phyloP scores from a whole-genome alignment of 2,888 invertebrate species.

The Escarpia spicata region DNA sequence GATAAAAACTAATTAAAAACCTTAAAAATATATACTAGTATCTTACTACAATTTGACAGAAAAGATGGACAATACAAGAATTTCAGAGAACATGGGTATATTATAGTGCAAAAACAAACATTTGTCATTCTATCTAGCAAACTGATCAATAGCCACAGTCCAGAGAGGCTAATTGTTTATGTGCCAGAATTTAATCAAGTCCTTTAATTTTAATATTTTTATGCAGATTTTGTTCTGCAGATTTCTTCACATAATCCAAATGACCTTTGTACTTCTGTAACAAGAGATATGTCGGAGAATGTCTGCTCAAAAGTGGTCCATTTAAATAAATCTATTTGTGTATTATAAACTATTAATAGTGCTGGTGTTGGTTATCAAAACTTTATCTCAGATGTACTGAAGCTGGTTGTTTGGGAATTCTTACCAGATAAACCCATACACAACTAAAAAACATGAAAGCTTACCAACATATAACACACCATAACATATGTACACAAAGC shows the following conservation, averaged over 20 bases:
- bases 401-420: no score
- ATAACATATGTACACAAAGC: background rate
- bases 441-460: background rate
- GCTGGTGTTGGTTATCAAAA: no score
- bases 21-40: no score
- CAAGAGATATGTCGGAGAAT: background rate
- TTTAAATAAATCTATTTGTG: no score
- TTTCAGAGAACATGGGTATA: background rate
- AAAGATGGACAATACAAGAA: background rate
- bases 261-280: background rate
- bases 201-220: background rate
- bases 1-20: no score
- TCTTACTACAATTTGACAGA: background rate
- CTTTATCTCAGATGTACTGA: background rate
- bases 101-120: background rate
- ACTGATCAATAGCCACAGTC: background rate
- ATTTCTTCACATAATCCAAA: background rate
- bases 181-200: background rate
- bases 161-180: background rate
- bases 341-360: no score
- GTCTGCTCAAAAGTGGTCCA: background rate
- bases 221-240: background rate
- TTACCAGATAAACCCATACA: no score
- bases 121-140: background rate
- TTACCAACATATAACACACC: background rate